phyloP scores from a whole-genome alignment of 2,888 invertebrate genomes.

The Bombylius discolor region DNA sequence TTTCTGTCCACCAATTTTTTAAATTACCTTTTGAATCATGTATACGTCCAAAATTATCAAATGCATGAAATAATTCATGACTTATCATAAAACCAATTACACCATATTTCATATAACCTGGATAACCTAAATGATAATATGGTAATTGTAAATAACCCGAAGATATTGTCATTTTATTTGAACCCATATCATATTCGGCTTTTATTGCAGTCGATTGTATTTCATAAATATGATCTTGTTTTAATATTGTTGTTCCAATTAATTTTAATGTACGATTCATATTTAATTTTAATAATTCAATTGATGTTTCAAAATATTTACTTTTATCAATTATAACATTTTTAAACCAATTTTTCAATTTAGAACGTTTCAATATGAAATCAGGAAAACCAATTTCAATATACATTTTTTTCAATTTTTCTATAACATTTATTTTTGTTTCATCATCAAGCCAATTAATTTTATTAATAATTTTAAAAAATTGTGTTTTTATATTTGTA shows the following conservation, averaged over 20 bases:
- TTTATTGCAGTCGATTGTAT: background rate
- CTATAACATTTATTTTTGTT: background rate
- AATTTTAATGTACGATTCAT: background rate
- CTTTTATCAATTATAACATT: background rate
- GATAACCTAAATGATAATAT: background rate
- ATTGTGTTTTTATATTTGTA: background rate
- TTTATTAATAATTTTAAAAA: background rate
- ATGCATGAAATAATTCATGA: constrained; percentile 2
- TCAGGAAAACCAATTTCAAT: constrained; percentile 1
- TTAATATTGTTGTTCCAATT: background rate
- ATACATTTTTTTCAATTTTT: background rate
- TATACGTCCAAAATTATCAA: background rate
- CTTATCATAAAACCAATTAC: background rate
- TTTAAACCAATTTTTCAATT: background rate
- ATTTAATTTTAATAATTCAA: background rate
- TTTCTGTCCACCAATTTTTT: background rate
- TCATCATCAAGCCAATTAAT: background rate
- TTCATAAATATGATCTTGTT: background rate
- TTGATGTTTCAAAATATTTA: constrained; percentile 1
- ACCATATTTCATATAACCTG: constrained; percentile 1
- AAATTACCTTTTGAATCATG: background rate
- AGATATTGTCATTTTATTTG: background rate
- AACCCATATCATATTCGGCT: background rate
- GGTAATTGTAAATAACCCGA: constrained; percentile 1
- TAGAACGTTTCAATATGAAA: background rate